Evolutionary conservation across 2,113 vertebrate species (phyloP), one percentile per base, ranked within the genome.

Genomic region (Periophthalmodon schlosseri): DNA sequence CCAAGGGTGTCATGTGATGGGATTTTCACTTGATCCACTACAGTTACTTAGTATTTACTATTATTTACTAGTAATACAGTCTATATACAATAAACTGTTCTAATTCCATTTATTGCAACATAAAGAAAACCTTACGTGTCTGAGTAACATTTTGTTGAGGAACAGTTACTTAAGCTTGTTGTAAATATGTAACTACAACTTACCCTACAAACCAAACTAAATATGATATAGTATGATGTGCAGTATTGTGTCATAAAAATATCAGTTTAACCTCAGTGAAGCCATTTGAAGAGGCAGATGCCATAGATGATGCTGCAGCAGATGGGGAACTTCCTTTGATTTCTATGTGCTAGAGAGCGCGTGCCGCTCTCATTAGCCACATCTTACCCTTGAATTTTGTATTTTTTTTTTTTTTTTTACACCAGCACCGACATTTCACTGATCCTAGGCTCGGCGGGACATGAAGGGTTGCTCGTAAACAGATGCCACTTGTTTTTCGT

Each of bases 281-380:
- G 20, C 34, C 34, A 47, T 34, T 23, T 54, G 70, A 76, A 39
- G 46, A 74, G 65, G 54, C 74, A 80, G 78, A 84, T 86, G 77
- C 49, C 57, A 21, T 56, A 61, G 74, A 80, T 73, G 66, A 81
- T 77, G 75, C 74, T 78, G 79, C 49, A 70, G 84, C 87, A 91
- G 90, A 93, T 88, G 88, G 83, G 81, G 72, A 21, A 78, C 78
- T 70, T 73, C 77, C 86, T 91, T 92, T 92, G 88, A 91, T 93
- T 84, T 85, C 76, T 73, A 85, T 87, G 73, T 78, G 83, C 88
- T 87, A 77, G 44, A 65, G 80, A 90, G 79, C 77, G 78, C 67
- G 28, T 84, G 76, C 82, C 73, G 75, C 78, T 84, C 85, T 93
- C 89, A 91, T 93, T 92, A 92, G 81, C 81, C 60, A 81, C 75